Evolutionary conservation across 2,888 invertebrate species (phyloP).

Genomic region (Synergus itoensis): DNA sequence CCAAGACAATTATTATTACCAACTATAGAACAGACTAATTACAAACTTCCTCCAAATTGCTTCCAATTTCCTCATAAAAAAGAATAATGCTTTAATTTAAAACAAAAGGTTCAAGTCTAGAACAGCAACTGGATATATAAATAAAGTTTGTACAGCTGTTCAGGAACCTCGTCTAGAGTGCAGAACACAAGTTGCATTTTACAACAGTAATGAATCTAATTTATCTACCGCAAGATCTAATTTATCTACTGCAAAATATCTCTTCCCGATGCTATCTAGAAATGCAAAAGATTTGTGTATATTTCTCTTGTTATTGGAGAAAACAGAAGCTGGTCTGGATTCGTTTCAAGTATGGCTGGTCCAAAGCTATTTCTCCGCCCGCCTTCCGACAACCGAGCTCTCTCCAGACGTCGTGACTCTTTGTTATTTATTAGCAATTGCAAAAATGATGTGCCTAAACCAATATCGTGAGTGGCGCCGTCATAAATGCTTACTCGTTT

Average conservation of each 20-base stretch:
- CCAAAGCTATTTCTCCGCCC: slow-evolving; percentile 39
- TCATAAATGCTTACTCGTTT: slow-evolving; percentile 42
- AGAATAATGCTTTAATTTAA: background rate
- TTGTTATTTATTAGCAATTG: slow-evolving; percentile 72
- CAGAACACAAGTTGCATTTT: background rate
- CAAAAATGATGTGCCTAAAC: slow-evolving; percentile 59
- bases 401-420: slow-evolving; percentile 31
- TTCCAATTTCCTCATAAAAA: background rate
- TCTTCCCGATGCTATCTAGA: background rate
- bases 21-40: background rate
- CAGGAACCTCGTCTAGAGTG: background rate
- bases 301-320: slow-evolving; percentile 53
- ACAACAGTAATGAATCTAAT: slow-evolving; percentile 1
- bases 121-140: background rate
- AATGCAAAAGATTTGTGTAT: background rate
- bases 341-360: slow-evolving; percentile 39
- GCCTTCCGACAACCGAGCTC: background rate
- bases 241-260: background rate
- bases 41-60: too few species aligned
- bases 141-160: background rate
- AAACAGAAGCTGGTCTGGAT: slow-evolving; percentile 48
- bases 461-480: slow-evolving; percentile 44
- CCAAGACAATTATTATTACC: background rate
- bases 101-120: background rate
- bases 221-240: slow-evolving; percentile 13